Conservation (phyloP, 2,113 vertebrate species). For the Gila orcuttii region DNA sequence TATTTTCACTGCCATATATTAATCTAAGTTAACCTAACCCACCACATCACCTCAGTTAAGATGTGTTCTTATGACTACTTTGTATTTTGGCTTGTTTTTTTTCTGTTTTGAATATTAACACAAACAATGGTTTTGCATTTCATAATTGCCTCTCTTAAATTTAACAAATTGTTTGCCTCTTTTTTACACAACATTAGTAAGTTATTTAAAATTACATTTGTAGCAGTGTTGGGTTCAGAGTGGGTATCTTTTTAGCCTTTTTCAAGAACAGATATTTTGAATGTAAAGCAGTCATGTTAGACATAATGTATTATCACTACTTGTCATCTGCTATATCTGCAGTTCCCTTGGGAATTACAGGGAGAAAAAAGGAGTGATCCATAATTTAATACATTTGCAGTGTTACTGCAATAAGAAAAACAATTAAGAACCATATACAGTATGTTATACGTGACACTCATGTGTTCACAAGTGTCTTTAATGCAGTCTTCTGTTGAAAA, state of each 20-base stretch:
- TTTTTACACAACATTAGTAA: constrained; percentile 4
- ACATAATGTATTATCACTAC: background rate
- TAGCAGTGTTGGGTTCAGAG: background rate
- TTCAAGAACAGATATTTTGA: background rate
- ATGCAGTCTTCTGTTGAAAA: background rate
- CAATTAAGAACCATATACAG: background rate
- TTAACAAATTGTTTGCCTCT: background rate
- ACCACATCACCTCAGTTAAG: background rate
- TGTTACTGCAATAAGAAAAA: background rate
- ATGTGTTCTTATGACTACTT: background rate
- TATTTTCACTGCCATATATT: constrained; percentile 9
- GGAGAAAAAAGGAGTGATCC: background rate
- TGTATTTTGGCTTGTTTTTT: background rate
- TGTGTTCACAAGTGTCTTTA: background rate
- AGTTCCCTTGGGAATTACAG: background rate
- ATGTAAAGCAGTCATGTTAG: background rate
- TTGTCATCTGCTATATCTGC: constrained; percentile 5
- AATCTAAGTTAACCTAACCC: background rate
- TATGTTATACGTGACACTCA: background rate
- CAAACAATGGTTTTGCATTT: background rate
- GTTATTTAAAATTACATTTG: constrained; percentile 3
- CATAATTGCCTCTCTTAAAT: constrained; percentile 1
- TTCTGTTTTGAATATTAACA: background rate
- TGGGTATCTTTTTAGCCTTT: background rate
- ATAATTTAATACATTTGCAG: background rate